Conservation (phyloP, 1,140 invertebrate species). For the Ips typographus region DNA sequence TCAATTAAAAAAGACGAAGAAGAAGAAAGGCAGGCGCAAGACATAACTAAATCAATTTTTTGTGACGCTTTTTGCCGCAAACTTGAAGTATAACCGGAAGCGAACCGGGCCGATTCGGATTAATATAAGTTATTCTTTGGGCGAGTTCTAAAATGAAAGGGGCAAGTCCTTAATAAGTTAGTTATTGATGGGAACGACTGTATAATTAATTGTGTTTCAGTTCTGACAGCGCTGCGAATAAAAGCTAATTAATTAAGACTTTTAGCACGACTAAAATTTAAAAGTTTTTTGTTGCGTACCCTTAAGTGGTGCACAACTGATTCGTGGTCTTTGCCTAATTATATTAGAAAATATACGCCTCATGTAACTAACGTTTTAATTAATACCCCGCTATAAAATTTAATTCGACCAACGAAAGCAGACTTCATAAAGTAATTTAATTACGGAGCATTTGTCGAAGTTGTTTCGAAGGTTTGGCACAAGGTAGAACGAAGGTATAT, state of each 20-base stretch:
- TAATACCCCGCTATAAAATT: conserved; percentile 10
- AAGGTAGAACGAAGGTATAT: neutral
- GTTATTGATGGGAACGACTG: conserved; percentile 35
- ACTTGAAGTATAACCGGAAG: conserved; percentile 22
- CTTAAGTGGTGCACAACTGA: conserved; percentile 15
- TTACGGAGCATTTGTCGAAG: conserved; percentile 17
- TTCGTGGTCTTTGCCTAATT: conserved; percentile 11
- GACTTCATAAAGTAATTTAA: conserved; percentile 25
- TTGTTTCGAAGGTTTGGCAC: neutral
- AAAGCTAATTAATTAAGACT: conserved; percentile 34
- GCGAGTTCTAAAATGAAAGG: conserved; percentile 32
- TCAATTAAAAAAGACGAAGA: conserved; percentile 15
- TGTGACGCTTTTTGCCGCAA: conserved; percentile 10
- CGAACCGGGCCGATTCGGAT: conserved; percentile 15
- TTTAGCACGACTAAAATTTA: conserved; percentile 29
- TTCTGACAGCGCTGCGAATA: conserved; percentile 31
- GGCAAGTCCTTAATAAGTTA: conserved; percentile 33
- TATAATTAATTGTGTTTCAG: conserved; percentile 36
- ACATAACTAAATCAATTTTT: conserved; percentile 18
- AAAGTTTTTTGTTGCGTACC: conserved; percentile 17
- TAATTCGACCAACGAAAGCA: conserved; percentile 4
- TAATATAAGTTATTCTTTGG: conserved; percentile 32
- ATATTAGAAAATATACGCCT: conserved; percentile 21
- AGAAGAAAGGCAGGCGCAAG: conserved; percentile 12
- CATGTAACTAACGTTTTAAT: conserved; percentile 17